These are phyloP conservation scores for Ammodytes dubius DNA, from an alignment of 2,113 vertebrate species.

Conservation along the genomic window DNA sequence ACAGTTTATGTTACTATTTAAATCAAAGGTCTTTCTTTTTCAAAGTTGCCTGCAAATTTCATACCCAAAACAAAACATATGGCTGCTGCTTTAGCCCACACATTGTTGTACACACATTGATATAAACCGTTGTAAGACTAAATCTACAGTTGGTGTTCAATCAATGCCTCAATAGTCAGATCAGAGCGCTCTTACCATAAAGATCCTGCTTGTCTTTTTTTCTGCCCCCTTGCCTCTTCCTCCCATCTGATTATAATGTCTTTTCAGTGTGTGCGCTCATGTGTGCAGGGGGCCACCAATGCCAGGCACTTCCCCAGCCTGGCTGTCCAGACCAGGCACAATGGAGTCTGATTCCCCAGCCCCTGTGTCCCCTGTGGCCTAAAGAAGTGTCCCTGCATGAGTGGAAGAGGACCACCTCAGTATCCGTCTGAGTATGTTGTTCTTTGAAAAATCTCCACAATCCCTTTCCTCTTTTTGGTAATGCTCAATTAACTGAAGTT, in stretches of 20 bases:
- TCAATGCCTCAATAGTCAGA: constrained; percentile 65
- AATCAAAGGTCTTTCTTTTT: not conserved
- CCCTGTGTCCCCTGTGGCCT: constrained; percentile 64
- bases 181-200: constrained; percentile 63
- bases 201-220: constrained; percentile 65
- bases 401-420: constrained; percentile 65
- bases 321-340: constrained; percentile 75
- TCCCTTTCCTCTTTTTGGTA: constrained; percentile 11
- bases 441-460: constrained; percentile 20
- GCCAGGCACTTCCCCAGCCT: constrained; percentile 71
- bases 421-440: constrained; percentile 30
- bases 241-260: constrained; percentile 82
- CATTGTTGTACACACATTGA: constrained; percentile 44
- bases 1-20: not conserved
- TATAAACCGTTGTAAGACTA: constrained; percentile 26
- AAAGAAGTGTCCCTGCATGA: constrained; percentile 76
- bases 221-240: constrained; percentile 64
- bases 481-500: constrained; percentile 33
- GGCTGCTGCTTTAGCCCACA: not conserved
- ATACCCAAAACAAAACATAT: not conserved
- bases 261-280: constrained; percentile 85
- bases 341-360: constrained; percentile 72
- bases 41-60: not conserved
- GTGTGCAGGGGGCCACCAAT: constrained; percentile 83
- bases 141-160: constrained; percentile 56